These are phyloP conservation scores for Neodon shergylaensis DNA, from an alignment of 2,113 vertebrate species.

Conservation along the genomic window DNA sequence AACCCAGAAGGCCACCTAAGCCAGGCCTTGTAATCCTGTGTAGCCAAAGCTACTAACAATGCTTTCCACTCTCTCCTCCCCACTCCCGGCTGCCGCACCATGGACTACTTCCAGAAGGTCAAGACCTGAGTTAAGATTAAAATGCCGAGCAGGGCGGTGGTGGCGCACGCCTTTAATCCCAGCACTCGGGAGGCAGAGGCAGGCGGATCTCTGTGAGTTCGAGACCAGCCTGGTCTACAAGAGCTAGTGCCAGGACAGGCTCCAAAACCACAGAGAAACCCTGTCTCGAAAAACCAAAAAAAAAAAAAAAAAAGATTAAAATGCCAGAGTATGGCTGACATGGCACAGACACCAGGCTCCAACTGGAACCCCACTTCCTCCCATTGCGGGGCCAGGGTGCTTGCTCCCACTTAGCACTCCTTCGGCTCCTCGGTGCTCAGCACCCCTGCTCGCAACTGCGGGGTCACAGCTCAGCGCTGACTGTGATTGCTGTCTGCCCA, in stretches of 20 bases:
- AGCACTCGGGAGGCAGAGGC: too few relatives aligned
- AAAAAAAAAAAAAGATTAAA: too few relatives aligned
- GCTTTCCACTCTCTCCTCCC: too few relatives aligned
- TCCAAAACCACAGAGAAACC: too few relatives aligned
- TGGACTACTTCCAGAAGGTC: background rate
- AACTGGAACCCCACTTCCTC: background rate
- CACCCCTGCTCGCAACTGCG: background rate
- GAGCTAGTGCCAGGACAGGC: too few relatives aligned
- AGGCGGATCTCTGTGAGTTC: too few relatives aligned
- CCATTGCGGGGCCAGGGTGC: background rate
- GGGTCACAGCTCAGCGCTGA: background rate
- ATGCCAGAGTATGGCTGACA: background rate
- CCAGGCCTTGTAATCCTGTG: background rate
- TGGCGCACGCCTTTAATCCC: too few relatives aligned
- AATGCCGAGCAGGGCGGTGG: too few relatives aligned
- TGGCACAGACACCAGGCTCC: background rate
- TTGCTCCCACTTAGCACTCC: background rate
- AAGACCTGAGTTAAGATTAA: conserved; percentile 31
- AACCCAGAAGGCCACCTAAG: background rate
- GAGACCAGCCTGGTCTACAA: too few relatives aligned
- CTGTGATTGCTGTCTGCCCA: background rate
- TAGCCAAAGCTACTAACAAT: too few relatives aligned
- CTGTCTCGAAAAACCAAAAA: too few relatives aligned
- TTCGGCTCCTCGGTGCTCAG: background rate
- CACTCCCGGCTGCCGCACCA: accelerated